Evolutionary conservation across 2,797 vertebrate species (phyloP), one percentile per base, ranked within the genome.

Genomic region (Mycteria americana): DNA sequence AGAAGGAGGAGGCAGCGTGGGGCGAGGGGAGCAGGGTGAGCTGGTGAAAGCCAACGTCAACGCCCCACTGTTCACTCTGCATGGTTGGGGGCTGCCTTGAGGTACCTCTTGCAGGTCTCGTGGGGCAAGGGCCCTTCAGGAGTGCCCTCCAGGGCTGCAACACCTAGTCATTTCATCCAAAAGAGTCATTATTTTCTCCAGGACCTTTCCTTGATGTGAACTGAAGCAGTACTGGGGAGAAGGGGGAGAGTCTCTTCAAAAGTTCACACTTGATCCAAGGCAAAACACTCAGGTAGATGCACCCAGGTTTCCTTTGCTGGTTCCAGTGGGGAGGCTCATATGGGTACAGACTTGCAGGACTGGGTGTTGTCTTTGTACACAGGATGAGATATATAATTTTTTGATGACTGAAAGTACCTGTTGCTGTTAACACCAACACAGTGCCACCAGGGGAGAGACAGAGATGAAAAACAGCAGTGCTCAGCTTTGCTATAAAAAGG

Each of bases 51-150:
- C 25, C 17, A 6, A 3, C 4, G 15, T 14, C 10, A 16, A 4
- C 1, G 15, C 11, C 24, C 62, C 41, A 35, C 18, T 7, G 5
- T 21, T 28, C 30, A 15, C n/a, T 11, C 33, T 39, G n/a, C 18
- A 1, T 27, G 21, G 43, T 2, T 45, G 53, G 31, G 37, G 17
- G 21, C 16, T 51, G 9, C 43, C 18, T 22, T 60, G 53, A 31
- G 51, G 27, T 74, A 11, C 17, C 28, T 50, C 33, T 67, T 7
- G 2, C 41, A 18, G 14, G 24, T 43, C 48, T 41, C 0, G 0
- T n/a, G 37, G 41, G 33, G 43, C 28, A 19, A 43, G 43, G 13
- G 17, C 17, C 68, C n/a, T 68, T 83, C 62, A 48, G 56, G 21
- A 77, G 15, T 1, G 7, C 14, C 23, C 37, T 51, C 27, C 31